Evolutionary conservation across 2,888 invertebrate genomes (phyloP), one percentile per base, ranked within the genome.

Genomic region (Chloroclysta siterata): DNA sequence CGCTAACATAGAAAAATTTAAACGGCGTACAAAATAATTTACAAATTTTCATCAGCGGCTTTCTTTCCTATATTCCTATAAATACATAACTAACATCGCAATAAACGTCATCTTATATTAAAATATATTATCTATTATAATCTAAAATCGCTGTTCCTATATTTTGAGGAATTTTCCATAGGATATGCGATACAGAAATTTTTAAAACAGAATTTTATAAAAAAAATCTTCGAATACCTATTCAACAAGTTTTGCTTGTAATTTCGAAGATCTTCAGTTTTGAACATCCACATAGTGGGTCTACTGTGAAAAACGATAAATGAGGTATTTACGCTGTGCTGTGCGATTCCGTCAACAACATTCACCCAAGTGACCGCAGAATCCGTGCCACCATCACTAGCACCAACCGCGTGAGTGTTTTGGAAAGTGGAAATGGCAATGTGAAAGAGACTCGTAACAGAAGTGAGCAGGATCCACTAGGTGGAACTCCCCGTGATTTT

Each of bases 1-100:
- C 55, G 83, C 81, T 85, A 86, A 88, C 81, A 85, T 82, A 82
- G 76, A 84, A 77, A 42, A 80, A 76, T 76, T 80, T 79, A 81
- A 87, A 87, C 80, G 83, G 83, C 84, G 80, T 90, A 90, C 85
- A 88, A 87, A 90, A 90, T 91, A 91, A 89, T 88, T 89, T 88
- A 90, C 84, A 85, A 73, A 73, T 74, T 81, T 78, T 75, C 77
- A 76, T 75, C 70, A 74, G 69, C 72, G 77, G 75, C 66, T 66
- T 61, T 70, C 70, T 61, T 71, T 78, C 79, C 64, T 71, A 75
- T 33, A 29, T 66, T 44, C 66, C 74, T 80, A 83, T 75, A 77
- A 75, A 79, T 81, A 81, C 77, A 78, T 77, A 76, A 76, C 65
- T 82, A 81, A 79, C 76, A 75, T 77, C 78, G 79, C 76, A 81